Percentiles rank a stretch among this genome's conserved stretches.
Conservation (phyloP, 2,797 vertebrate genomes). For the Octomys mimax region DNA sequence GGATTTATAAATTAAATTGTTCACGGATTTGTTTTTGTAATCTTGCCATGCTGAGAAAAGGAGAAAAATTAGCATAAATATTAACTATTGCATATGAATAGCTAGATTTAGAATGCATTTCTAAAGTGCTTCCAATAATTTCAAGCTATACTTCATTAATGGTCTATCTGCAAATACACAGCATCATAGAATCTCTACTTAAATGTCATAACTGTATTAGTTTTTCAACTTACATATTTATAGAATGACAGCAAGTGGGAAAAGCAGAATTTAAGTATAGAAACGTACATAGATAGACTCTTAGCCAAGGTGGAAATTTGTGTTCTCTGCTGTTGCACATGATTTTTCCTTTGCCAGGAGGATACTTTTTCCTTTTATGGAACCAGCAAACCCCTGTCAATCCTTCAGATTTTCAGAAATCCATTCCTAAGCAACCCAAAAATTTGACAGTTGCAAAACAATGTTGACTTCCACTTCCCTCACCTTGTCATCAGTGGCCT, state of each 20-base stretch:
- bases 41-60: constrained; percentile 62
- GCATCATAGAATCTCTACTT: not conserved
- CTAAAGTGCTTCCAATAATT: constrained; percentile 67
- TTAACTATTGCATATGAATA: constrained; percentile 71
- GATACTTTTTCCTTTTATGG: not conserved
- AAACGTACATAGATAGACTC: not conserved
- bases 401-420: not conserved
- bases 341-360: not conserved
- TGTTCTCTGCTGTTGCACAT: not conserved
- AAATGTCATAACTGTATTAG: constrained; percentile 30
- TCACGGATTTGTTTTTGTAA: constrained; percentile 66
- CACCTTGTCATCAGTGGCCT: not conserved
- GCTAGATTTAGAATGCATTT: constrained; percentile 53
- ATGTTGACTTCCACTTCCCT: not conserved
- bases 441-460: not conserved
- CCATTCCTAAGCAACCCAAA: not conserved
- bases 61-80: constrained; percentile 78
- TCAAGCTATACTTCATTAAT: constrained; percentile 59
- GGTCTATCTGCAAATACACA: not conserved
- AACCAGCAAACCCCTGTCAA: not conserved
- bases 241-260: not conserved
- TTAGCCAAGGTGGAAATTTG: not conserved
- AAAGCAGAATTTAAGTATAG: not conserved
- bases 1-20: constrained; percentile 73
- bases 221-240: not conserved